phyloP scores from a whole-genome alignment of 2,888 invertebrate species.

The Spisula subtruncata region DNA sequence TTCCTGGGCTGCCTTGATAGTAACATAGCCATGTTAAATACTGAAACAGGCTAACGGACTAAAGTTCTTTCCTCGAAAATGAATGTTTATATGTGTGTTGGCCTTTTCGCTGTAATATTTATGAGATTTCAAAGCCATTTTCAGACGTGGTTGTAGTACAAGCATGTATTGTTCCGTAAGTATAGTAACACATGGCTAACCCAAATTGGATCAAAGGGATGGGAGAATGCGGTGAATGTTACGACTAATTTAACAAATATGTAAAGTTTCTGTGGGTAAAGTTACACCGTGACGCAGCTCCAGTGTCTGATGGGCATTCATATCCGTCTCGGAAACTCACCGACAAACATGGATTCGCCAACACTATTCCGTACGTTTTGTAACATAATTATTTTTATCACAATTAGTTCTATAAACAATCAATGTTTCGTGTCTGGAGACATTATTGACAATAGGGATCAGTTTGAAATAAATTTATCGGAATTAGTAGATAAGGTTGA shows the following conservation, averaged over 20 bases:
- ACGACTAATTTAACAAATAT: neutral
- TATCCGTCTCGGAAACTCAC: neutral
- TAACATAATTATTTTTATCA: neutral
- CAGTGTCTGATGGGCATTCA: neutral
- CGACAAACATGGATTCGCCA: neutral
- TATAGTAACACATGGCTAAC: neutral
- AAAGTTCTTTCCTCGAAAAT: too few relatives aligned
- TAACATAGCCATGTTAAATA: too few relatives aligned
- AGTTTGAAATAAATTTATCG: neutral
- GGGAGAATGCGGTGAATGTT: neutral
- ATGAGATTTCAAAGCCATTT: too few relatives aligned
- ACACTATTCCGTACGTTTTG: neutral
- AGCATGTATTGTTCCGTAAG: too few relatives aligned
- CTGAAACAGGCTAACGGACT: too few relatives aligned
- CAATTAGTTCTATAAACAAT: neutral
- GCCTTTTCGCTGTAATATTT: too few relatives aligned
- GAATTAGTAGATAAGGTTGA: neutral
- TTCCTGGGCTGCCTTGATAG: too few relatives aligned
- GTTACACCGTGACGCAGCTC: neutral
- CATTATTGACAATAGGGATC: neutral
- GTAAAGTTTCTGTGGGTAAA: neutral
- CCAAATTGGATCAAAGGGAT: neutral
- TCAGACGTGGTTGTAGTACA: too few relatives aligned
- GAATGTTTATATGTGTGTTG: too few relatives aligned
- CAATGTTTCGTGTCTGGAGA: slow-evolving; percentile 14